phyloP scores from a whole-genome alignment of 2,113 vertebrate genomes.

The Sarotherodon lohbergeri region DNA sequence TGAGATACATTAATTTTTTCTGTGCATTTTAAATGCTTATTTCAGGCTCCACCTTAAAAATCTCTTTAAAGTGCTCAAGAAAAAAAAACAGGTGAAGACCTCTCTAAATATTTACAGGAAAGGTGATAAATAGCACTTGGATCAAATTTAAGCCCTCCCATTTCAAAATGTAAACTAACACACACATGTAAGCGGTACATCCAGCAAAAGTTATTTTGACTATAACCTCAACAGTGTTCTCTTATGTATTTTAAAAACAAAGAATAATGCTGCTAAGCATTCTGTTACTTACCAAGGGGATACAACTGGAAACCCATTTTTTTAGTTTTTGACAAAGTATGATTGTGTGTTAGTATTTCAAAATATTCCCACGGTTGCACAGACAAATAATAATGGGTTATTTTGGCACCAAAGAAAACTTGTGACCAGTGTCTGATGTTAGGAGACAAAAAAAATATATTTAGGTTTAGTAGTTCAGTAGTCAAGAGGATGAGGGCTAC shows the following conservation, averaged over 20 bases:
- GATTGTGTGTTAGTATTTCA: background rate
- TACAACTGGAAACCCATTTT: background rate
- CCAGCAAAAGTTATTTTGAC: background rate
- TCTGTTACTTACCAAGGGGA: background rate
- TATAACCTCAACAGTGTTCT: background rate
- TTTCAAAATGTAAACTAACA: background rate
- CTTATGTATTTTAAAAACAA: background rate
- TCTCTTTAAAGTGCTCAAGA: background rate
- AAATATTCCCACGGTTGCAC: background rate
- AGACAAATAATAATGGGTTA: background rate
- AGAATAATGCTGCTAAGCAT: background rate
- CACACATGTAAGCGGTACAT: background rate
- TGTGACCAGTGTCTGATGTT: background rate
- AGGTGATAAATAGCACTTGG: background rate
- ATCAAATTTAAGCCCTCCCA: background rate
- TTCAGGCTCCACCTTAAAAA: background rate
- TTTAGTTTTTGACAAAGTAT: background rate
- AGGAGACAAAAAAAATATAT: background rate
- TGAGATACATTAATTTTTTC: no score
- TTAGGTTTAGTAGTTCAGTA: background rate
- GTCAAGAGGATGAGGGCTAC: constrained; percentile 53
- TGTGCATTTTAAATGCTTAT: no score
- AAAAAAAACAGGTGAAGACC: background rate
- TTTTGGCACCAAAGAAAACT: background rate
- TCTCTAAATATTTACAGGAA: background rate